Conservation (phyloP, 2,797 vertebrate species). For the Aphelocoma californica region DNA sequence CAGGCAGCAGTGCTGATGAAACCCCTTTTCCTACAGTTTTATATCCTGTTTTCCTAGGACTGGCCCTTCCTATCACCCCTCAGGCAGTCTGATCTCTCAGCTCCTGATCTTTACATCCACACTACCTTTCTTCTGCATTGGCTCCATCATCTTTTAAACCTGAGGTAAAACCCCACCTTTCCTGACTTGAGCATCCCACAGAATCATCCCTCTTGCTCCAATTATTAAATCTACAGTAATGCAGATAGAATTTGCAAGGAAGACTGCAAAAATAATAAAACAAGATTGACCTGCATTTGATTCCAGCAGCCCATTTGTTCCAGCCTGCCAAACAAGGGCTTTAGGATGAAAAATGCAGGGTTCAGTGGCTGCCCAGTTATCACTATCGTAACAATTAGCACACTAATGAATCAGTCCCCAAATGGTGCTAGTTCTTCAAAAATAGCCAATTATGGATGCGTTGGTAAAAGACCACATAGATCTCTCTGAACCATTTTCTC, state of each 20-base stretch:
- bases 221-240: not conserved
- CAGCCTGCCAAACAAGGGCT: conserved; percentile 12
- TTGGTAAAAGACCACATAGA: not conserved
- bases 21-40: not conserved
- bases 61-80: not conserved
- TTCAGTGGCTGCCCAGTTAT: not conserved
- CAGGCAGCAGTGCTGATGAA: not conserved
- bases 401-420: conserved; percentile 40
- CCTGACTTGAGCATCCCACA: not conserved
- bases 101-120: not conserved
- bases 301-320: conserved; percentile 22
- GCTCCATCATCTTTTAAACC: not conserved
- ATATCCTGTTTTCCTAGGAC: not conserved
- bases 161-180: not conserved
- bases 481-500: not conserved
- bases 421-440: conserved; percentile 26
- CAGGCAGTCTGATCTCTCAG: not conserved
- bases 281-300: not conserved
- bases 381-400: conserved; percentile 41
- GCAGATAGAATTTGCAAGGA: not conserved
- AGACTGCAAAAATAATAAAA: not conserved
- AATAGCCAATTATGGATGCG: not conserved
- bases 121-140: not conserved
- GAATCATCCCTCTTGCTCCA: not conserved
- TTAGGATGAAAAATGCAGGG: not conserved